phyloP scores from a whole-genome alignment of 2,888 invertebrate species.

The Arctia plantaginis region DNA sequence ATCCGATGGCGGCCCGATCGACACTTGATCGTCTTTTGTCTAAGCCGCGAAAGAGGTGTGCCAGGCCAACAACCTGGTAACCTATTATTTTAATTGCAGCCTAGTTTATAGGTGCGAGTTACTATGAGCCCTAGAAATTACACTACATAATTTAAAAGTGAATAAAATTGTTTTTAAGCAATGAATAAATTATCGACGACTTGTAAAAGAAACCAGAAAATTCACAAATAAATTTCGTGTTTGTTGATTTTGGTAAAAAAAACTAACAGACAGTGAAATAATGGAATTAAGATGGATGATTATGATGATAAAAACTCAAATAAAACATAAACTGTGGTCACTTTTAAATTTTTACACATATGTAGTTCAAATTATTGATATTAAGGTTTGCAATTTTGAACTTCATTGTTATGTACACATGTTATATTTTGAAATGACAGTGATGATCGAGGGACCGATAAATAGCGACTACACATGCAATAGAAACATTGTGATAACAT shows the following conservation, averaged over 20 bases:
- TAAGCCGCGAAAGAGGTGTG: background rate
- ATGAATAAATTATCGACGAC: slow-evolving; percentile 49
- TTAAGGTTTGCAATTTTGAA: slow-evolving; percentile 28
- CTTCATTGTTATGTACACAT: slow-evolving; percentile 36
- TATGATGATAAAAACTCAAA: background rate
- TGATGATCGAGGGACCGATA: slow-evolving; percentile 59
- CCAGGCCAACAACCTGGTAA: too few relatives aligned
- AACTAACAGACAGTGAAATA: background rate
- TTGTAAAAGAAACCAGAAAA: slow-evolving; percentile 45
- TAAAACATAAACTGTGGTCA: background rate
- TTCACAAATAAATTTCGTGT: slow-evolving; percentile 29
- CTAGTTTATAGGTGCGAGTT: too few relatives aligned
- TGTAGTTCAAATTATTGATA: background rate
- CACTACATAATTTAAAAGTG: slow-evolving; percentile 16
- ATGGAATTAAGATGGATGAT: background rate
- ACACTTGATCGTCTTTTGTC: background rate
- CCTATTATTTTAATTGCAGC: slow-evolving; percentile 7
- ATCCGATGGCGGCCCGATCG: too few relatives aligned
- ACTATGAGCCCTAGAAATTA: slow-evolving; percentile 21
- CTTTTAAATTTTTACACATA: background rate
- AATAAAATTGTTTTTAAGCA: slow-evolving; percentile 58
- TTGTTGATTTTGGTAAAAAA: slow-evolving; percentile 17
- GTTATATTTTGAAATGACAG: slow-evolving; percentile 53
- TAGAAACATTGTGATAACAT: slow-evolving; percentile 60
- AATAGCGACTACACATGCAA: slow-evolving; percentile 56